These are phyloP conservation scores for Camelus bactrianus DNA, from an alignment of 2,113 vertebrate genomes.

Conservation along the genomic window DNA sequence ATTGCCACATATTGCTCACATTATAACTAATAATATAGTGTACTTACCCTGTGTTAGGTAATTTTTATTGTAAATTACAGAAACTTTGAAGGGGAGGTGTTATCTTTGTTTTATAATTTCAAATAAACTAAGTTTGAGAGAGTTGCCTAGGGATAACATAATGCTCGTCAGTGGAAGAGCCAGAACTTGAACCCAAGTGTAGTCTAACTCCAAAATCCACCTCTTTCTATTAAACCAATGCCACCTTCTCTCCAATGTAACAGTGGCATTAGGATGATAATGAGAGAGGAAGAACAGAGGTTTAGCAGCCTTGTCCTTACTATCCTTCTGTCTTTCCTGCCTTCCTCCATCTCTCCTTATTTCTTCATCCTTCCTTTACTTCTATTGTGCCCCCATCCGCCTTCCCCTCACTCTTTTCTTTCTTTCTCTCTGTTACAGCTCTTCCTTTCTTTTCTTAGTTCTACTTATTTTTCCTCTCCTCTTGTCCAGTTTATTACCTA, in stretches of 20 bases:
- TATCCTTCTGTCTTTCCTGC: not conserved
- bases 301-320: not conserved
- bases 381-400: not conserved
- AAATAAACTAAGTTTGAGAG: not conserved
- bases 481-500: not conserved
- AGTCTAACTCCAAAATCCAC: not conserved
- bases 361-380: not conserved
- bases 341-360: not conserved
- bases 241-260: not conserved
- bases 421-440: not conserved
- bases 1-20: not conserved
- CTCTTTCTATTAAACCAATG: not conserved
- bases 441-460: not conserved
- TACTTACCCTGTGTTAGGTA: not conserved
- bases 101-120: slow-evolving; percentile 1
- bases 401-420: not conserved
- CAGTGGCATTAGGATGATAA: not conserved
- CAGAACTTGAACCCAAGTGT: not conserved
- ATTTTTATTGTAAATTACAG: not conserved
- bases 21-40: not conserved
- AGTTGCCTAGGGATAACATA: not conserved
- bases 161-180: not conserved
- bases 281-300: not conserved
- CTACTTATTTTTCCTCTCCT: not conserved
- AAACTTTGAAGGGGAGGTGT: not conserved